phyloP scores from a whole-genome alignment of 2,888 invertebrate species.

The Drosophila infuscata region DNA sequence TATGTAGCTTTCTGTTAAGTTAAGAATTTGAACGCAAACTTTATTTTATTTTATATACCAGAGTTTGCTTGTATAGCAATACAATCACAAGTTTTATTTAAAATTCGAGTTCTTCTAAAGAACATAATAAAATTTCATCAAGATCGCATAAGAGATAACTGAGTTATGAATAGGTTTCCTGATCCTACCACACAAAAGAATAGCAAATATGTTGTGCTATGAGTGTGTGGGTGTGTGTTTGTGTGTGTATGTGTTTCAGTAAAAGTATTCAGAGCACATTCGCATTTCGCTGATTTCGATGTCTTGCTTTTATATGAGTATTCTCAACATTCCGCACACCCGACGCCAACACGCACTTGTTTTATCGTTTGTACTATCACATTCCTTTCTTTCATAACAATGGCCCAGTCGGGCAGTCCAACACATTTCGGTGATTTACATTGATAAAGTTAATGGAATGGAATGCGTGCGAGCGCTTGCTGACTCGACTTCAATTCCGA shows the following conservation, averaged over 20 bases:
- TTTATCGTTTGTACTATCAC: slow-evolving; percentile 63
- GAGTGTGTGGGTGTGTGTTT: too few species aligned
- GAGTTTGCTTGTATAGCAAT: not conserved
- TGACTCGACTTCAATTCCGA: slow-evolving; percentile 64
- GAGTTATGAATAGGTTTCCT: slow-evolving; percentile 28
- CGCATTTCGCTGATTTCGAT: slow-evolving; percentile 49
- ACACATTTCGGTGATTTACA: slow-evolving; percentile 78
- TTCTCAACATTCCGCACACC: slow-evolving; percentile 50
- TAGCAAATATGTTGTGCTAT: not conserved
- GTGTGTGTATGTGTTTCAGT: not conserved
- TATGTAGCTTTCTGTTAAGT: not conserved
- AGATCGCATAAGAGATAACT: slow-evolving; percentile 26
- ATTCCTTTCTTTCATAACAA: slow-evolving; percentile 63
- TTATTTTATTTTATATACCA: not conserved
- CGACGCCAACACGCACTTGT: slow-evolving; percentile 63
- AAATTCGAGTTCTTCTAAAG: not conserved
- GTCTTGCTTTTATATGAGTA: slow-evolving; percentile 62
- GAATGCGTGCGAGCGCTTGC: slow-evolving; percentile 72
- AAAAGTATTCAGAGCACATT: slow-evolving; percentile 30
- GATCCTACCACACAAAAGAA: not conserved
- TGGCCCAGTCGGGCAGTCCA: slow-evolving; percentile 44
- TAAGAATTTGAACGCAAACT: not conserved
- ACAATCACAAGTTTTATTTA: not conserved
- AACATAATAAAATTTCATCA: slow-evolving; percentile 1
- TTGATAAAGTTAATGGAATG: slow-evolving; percentile 79